These are phyloP conservation scores for Discoglossus pictus DNA, from an alignment of 2,797 vertebrate species.

Conservation along the genomic window DNA sequence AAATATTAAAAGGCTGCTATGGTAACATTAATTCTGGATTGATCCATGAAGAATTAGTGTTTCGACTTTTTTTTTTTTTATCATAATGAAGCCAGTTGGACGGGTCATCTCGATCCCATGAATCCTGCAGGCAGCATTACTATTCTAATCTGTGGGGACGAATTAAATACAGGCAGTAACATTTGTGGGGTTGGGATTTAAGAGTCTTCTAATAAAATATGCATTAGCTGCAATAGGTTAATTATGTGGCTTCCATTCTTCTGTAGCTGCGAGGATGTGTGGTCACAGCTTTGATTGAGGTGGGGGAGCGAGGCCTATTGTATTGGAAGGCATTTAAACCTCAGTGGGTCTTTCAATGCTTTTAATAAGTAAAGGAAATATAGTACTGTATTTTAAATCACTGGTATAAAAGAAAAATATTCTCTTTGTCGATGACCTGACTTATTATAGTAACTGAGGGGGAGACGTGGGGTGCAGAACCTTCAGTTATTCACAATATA, in stretches of 20 bases:
- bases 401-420: no score
- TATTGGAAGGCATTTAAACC: background rate
- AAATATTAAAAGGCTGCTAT: background rate
- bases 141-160: background rate
- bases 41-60: background rate
- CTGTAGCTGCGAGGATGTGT: background rate
- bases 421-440: no score
- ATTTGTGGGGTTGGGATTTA: background rate
- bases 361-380: no score
- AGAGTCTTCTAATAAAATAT: background rate
- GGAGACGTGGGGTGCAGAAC: no score
- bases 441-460: no score
- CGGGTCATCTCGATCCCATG: background rate
- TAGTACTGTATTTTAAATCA: no score
- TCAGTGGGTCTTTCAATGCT: background rate
- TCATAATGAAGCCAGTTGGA: background rate
- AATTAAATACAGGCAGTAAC: background rate
- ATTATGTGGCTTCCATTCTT: slow-evolving; percentile 3
- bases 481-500: no score
- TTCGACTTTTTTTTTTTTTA: background rate
- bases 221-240: background rate
- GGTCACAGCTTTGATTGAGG: background rate
- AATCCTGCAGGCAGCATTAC: background rate
- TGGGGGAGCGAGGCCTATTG: background rate
- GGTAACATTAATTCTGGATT: background rate